Conservation (phyloP, 1,140 invertebrate species). For the Drosophila ogumai region DNA sequence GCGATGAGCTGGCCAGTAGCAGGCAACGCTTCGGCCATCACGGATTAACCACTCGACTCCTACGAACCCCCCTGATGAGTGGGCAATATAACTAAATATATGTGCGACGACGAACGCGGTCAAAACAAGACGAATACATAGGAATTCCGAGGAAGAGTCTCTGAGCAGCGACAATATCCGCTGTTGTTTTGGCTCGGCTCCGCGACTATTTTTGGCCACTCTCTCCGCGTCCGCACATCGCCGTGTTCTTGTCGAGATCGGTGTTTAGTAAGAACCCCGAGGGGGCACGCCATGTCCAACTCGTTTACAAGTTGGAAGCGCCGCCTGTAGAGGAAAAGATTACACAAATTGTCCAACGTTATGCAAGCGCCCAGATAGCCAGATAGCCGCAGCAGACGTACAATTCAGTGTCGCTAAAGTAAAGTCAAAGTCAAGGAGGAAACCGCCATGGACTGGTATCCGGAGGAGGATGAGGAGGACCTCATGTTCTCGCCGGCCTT, state of each 20-base stretch:
- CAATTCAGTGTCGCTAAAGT: conserved; percentile 11
- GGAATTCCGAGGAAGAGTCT: conserved; percentile 49
- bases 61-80: conserved; percentile 24
- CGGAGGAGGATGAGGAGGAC: conserved; percentile 92
- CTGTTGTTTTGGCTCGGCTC: conserved; percentile 73
- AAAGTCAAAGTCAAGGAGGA: neutral
- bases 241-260: neutral
- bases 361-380: conserved; percentile 52
- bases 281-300: conserved; percentile 70
- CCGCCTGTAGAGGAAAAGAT: conserved; percentile 48
- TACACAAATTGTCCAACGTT: conserved; percentile 52
- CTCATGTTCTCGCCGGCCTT: conserved; percentile 93
- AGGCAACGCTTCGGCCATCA: conserved; percentile 61
- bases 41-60: conserved; percentile 24
- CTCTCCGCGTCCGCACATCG: conserved; percentile 10
- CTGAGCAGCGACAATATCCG: conserved; percentile 36
- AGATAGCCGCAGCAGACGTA: neutral
- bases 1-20: conserved; percentile 50
- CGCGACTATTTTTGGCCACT: conserved; percentile 72
- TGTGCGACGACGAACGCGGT: conserved; percentile 37
- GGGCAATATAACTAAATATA: conserved; percentile 43
- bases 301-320: conserved; percentile 71
- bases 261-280: conserved; percentile 42
- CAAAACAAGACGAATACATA: conserved; percentile 57
- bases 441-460: conserved; percentile 88